Evolutionary conservation across 1,140 invertebrate species (phyloP).

Genomic region (Ylistrum balloti): DNA sequence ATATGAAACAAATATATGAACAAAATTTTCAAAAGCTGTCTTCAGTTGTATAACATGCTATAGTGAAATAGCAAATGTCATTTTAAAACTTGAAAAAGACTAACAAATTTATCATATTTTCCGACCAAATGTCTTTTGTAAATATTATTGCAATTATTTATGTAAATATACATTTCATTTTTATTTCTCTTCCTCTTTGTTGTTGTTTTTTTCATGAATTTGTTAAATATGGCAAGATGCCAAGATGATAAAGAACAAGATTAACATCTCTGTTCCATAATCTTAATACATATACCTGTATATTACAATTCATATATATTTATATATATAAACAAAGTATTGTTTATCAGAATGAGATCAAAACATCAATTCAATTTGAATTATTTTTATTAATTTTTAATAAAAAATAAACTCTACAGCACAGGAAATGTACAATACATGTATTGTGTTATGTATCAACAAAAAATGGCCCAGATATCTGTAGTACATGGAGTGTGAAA

Average conservation of each 20-base stretch:
- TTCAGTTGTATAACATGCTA: neutral
- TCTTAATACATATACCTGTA: too few species aligned
- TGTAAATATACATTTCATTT: constrained; percentile 15
- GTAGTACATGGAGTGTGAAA: too few species aligned
- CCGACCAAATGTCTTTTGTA: neutral
- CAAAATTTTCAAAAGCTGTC: neutral
- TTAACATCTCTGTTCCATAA: neutral
- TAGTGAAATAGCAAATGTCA: neutral
- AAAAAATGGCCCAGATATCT: neutral
- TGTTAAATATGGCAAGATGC: too few species aligned
- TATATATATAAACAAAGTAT: too few species aligned
- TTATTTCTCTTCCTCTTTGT: neutral
- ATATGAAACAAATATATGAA: too few species aligned
- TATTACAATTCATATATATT: too few species aligned
- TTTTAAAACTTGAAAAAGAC: neutral
- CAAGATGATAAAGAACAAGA: neutral
- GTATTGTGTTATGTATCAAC: neutral
- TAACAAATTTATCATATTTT: neutral
- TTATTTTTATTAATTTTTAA: neutral
- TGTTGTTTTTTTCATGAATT: too few species aligned
- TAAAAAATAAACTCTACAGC: constrained; percentile 12
- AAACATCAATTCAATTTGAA: neutral
- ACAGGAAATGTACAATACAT: neutral
- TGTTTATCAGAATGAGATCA: too few species aligned
- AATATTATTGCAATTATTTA: constrained; percentile 7